phyloP scores from a whole-genome alignment of 2,113 vertebrate species.

The Takifugu bimaculatus region DNA sequence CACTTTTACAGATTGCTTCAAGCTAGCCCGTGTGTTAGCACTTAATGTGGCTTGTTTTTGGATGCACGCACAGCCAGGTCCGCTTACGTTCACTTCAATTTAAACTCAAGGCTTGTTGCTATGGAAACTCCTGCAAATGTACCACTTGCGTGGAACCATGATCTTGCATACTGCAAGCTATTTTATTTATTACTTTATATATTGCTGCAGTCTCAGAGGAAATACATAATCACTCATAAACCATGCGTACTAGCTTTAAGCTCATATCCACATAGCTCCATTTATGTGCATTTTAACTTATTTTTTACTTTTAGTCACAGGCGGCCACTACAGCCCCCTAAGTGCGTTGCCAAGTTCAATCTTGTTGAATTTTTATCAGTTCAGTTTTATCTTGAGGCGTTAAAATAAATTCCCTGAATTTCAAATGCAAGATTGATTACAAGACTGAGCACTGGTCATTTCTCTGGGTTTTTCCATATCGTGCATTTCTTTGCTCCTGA shows the following conservation, averaged over 20 bases:
- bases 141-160: constrained; percentile 56
- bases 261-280: constrained; percentile 18
- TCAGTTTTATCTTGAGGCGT: constrained; percentile 3
- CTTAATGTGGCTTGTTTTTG: constrained; percentile 39
- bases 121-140: constrained; percentile 70
- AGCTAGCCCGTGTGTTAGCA: constrained; percentile 27
- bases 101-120: constrained; percentile 71
- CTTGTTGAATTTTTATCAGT: constrained; percentile 18
- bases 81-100: constrained; percentile 56
- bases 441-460: constrained; percentile 16
- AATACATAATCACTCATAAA: constrained; percentile 37
- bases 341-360: too few species aligned
- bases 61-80: constrained; percentile 40
- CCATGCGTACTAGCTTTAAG: constrained; percentile 20
- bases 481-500: too few species aligned
- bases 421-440: constrained; percentile 22
- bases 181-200: constrained; percentile 30
- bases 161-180: constrained; percentile 57
- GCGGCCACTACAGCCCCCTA: too few species aligned
- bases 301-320: constrained; percentile 6
- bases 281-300: constrained; percentile 11
- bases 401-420: constrained; percentile 14
- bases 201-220: constrained; percentile 38
- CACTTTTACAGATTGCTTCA: constrained; percentile 47
- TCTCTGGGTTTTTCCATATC: background rate